Percentiles rank a stretch among this genome's conserved stretches.
These are phyloP conservation scores for Villa cingulata DNA, from an alignment of 2,888 invertebrate species.

Conservation along the genomic window DNA sequence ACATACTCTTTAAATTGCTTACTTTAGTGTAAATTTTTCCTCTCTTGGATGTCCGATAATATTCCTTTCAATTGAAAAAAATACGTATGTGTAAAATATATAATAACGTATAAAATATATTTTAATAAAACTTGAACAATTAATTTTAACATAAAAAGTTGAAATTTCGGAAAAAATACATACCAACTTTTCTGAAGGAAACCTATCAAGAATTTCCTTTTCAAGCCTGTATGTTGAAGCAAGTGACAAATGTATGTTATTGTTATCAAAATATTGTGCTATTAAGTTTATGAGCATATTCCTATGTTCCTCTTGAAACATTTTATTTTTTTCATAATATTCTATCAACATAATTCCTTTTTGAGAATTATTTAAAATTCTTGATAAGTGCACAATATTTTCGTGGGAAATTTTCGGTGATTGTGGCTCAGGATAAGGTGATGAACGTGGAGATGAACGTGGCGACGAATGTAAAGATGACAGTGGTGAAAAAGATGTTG, in stretches of 20 bases:
- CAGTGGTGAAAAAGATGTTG: no score
- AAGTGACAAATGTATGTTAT: constrained; percentile 9
- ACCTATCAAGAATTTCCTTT: constrained; percentile 11
- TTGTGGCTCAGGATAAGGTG: not conserved
- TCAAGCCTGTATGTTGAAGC: constrained; percentile 13
- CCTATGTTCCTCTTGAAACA: constrained; percentile 17
- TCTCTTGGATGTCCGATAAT: not conserved
- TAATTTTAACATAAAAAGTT: no score
- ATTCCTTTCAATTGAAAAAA: not conserved
- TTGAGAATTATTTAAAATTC: not conserved
- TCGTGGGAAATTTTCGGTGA: not conserved
- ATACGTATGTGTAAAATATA: no score
- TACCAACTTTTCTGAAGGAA: not conserved
- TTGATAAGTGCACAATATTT: not conserved
- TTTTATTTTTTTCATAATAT: constrained; percentile 12
- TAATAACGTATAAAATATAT: no score
- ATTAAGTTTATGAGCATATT: constrained; percentile 10
- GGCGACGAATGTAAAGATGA: not conserved
- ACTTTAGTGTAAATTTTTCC: not conserved
- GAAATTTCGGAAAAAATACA: no score
- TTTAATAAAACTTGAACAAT: no score
- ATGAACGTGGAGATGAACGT: not conserved
- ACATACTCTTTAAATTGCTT: not conserved
- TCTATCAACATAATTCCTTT: not conserved
- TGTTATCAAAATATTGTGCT: constrained; percentile 13